These are phyloP conservation scores for Pseudoips prasinana DNA, from an alignment of 2,888 invertebrate genomes.

Conservation along the genomic window DNA sequence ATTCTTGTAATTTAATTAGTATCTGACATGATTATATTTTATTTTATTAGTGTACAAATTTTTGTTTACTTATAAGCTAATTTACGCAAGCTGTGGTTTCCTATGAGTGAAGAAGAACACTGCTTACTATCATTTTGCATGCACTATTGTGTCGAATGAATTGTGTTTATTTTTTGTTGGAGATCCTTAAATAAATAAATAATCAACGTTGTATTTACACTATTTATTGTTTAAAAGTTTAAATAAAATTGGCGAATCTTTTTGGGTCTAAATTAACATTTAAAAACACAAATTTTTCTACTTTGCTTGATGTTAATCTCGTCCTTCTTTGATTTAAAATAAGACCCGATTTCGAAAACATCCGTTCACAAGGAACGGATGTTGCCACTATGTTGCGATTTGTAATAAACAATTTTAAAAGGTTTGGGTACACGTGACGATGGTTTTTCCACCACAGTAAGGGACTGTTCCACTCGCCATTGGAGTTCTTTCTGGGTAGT, in stretches of 20 bases:
- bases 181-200: too few relatives aligned
- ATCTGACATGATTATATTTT: too few relatives aligned
- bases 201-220: too few relatives aligned
- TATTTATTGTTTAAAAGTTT: too few relatives aligned
- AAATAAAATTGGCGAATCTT: not conserved
- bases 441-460: slow-evolving; percentile 12
- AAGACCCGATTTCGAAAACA: slow-evolving; percentile 11
- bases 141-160: too few relatives aligned
- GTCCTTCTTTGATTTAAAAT: slow-evolving; percentile 2
- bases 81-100: too few relatives aligned
- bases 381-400: slow-evolving; percentile 10
- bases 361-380: slow-evolving; percentile 13
- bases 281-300: slow-evolving; percentile 1
- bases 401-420: not conserved
- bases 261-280: not conserved
- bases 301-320: slow-evolving; percentile 1
- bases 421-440: slow-evolving; percentile 1
- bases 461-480: slow-evolving; percentile 7
- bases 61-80: too few relatives aligned
- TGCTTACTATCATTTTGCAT: too few relatives aligned
- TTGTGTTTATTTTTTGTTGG: too few relatives aligned
- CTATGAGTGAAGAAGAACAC: too few relatives aligned
- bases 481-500: slow-evolving; percentile 5
- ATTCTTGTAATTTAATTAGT: too few relatives aligned
- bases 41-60: too few relatives aligned